Percentiles rank a stretch among this genome's conserved stretches.
Evolutionary conservation across 2,797 vertebrate species (phyloP).

Genomic region (Cygnus olor): DNA sequence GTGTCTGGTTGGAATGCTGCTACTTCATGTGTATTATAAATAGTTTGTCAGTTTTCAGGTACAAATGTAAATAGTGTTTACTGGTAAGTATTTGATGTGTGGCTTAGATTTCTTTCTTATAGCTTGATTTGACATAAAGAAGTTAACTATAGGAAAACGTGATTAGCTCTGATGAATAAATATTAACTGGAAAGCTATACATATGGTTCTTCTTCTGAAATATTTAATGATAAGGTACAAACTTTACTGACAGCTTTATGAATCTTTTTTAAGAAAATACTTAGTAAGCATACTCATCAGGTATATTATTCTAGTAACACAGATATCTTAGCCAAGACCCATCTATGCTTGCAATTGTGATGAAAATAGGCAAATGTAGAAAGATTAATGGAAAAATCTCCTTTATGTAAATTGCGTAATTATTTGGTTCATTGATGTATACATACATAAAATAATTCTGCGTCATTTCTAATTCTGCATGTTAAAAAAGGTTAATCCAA

Average conservation of each 20-base stretch:
- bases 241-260: neutral
- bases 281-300: neutral
- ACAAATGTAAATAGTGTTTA: neutral
- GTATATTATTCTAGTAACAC: slow-evolving; percentile 21
- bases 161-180: neutral
- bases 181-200: neutral
- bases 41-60: neutral
- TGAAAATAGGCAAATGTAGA: slow-evolving; percentile 1
- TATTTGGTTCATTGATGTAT: slow-evolving; percentile 20
- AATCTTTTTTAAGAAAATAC: neutral
- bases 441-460: slow-evolving; percentile 24
- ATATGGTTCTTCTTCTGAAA: neutral
- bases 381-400: slow-evolving; percentile 23
- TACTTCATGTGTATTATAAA: neutral
- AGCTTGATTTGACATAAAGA: neutral
- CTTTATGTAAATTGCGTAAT: neutral
- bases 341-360: neutral
- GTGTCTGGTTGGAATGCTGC: neutral
- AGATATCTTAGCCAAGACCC: neutral
- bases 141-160: neutral
- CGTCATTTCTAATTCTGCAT: slow-evolving; percentile 23
- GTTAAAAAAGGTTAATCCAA: slow-evolving; percentile 53
- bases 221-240: neutral
- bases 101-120: neutral
- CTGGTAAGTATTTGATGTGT: neutral